Base-by-base conservation (phyloP, 2,888 invertebrate species). In the Monochamus alternatus region DNA sequence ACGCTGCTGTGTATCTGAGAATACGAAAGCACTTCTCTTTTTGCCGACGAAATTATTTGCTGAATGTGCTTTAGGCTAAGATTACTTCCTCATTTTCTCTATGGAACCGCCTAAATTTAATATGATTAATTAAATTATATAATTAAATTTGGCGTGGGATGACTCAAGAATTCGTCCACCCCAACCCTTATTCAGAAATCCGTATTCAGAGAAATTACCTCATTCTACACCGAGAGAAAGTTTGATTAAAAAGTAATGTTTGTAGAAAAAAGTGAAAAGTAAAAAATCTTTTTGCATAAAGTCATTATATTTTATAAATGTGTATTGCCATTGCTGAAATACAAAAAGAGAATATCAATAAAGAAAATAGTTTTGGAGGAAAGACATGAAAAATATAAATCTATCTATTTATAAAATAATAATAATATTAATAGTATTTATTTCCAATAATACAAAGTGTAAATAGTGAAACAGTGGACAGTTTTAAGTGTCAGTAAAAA, bases 131-230 rank as follows among this genome's bases (percentile, higher is more conserved):
- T 55, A 55, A 55, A 55, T 55, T 55, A 55, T 55, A 14, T 55
- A 22, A 55, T 55, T 55, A 55, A 55, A 55, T 55, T 55, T 55
- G 55, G 55, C n/a, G 55, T 55, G 14, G 55, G 55, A 55, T 55
- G 55, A 55, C 12, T 55, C 12, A 55, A 55, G 55, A 55, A 55
- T 55, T 12, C 55, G 7, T 14, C 55, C 55, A 55, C 55, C 55
- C 55, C n/a, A 55, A 55, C 22, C 22, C 55, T 55, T 22, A 55
- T n/a, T 55, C n/a, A 14, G 55, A 22, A 55, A 14, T 55, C 14
- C 14, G 55, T 22, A 55, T 55, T 3, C 22, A 14, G 55, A 7
- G 55, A 55, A 55, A 55, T 55, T 12, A 55, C n/a, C n/a, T 22
- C 14, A 4, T n/a, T 14, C 3, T 55, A 55, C 55, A 22, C 55